Conservation (phyloP, 2,888 invertebrate species). For the Rhingia rostrata region DNA sequence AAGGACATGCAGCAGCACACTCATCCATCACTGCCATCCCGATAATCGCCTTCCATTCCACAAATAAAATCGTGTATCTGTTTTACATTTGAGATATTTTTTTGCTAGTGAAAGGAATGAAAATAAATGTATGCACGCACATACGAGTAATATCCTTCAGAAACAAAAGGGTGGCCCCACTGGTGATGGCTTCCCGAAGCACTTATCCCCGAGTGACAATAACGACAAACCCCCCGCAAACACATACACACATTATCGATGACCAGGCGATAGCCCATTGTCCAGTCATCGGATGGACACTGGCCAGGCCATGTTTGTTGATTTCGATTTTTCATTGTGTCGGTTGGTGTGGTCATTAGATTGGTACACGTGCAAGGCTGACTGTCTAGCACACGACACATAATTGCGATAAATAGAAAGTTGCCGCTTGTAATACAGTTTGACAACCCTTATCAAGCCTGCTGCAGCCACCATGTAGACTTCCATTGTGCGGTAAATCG, state of each 20-base stretch:
- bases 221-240: slow-evolving; percentile 48
- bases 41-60: slow-evolving; percentile 57
- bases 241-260: slow-evolving; percentile 61
- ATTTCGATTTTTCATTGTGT: slow-evolving; percentile 60
- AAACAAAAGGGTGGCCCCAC: slow-evolving; percentile 40
- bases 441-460: slow-evolving; percentile 69
- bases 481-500: slow-evolving; percentile 38
- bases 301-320: slow-evolving; percentile 58
- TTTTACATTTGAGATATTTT: slow-evolving; percentile 48
- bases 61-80: slow-evolving; percentile 21
- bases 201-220: slow-evolving; percentile 57
- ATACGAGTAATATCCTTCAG: slow-evolving; percentile 37
- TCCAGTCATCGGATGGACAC: slow-evolving; percentile 30
- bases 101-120: slow-evolving; percentile 27
- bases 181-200: slow-evolving; percentile 24
- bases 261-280: slow-evolving; percentile 36
- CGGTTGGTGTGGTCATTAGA: slow-evolving; percentile 69
- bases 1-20: slow-evolving; percentile 45
- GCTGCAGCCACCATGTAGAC: neutral
- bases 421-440: slow-evolving; percentile 76
- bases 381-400: slow-evolving; percentile 75
- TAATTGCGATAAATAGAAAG: slow-evolving; percentile 78
- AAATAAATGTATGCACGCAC: slow-evolving; percentile 49
- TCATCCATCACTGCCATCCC: slow-evolving; percentile 68
- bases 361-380: slow-evolving; percentile 69